Evolutionary conservation across 2,113 vertebrate genomes (phyloP), one percentile per base, ranked within the genome.

Genomic region (Procavia capensis): DNA sequence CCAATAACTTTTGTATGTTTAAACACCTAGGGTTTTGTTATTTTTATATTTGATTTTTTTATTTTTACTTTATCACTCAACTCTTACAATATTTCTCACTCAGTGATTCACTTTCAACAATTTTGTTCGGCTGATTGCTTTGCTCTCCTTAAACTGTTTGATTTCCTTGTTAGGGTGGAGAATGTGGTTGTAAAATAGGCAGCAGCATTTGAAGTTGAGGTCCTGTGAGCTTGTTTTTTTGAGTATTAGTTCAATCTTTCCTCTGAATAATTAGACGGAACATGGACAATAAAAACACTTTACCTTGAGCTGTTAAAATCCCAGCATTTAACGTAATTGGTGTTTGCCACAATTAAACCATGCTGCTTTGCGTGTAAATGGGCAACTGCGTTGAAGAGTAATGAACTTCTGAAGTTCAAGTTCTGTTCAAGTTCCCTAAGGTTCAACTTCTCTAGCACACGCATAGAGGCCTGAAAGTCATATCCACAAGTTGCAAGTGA

Each of bases 101-200:
- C 2, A 39, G 14, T 7, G 36, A 95, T 11, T 39, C 85, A 86
- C 74, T 95, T 96, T 96, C 36, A 82, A 59, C 20, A 89, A 39
- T 59, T 98, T 96, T 43, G 41, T 63, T 88, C 34, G 88, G 50
- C 16, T 75, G 63, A 85, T 91, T 50, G 80, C 70, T 97, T 80
- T 81, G 63, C 81, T 83, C 5, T 54, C 36, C 81, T 97, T 78
- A 39, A 94, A 84, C 95, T 94, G 96, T 95, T 94, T 96, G 74
- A 57, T 96, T 91, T 92, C 95, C 98, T 98, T 94, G 93, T 98
- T 97, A 97, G 97, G 93, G 87, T 97, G 87, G 95, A 97, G 94
- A 92, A 96, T 94, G 80, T 9, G 76, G 36, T 82, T 95, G 93
- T 97, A 97, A 98, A 98, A 97, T 84, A 82, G 86, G 34, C 63